Evolutionary conservation across 2,797 vertebrate genomes (phyloP), one percentile per base, ranked within the genome.

Genomic region (Yasuhikotakia modesta): DNA sequence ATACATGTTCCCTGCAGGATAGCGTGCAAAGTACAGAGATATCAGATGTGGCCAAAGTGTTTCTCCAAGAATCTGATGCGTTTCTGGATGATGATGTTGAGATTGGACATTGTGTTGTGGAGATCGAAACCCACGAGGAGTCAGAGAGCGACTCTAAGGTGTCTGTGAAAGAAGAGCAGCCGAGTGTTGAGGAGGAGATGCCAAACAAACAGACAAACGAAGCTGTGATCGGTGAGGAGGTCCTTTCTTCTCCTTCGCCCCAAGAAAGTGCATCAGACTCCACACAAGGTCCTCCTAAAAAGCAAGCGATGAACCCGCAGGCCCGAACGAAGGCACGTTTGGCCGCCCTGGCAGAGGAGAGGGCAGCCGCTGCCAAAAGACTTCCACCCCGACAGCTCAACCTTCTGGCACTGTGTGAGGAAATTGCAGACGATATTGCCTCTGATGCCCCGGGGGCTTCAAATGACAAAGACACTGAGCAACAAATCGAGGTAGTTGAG

Each of bases 351-450:
- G 93, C 92, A 76, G 94, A 95, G 87, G 89, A 92, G 74, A 94
- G 88, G 61, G 87, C 90, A 3, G 87, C 90, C 3, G 87, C 89
- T 4, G 85, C 92, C 1, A 95, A 94, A 83, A 93, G 89, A 0
- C 89, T 91, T 16, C 88, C 90, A 0, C 94, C 81, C 82, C 94
- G 96, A 87, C 94, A 96, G 82, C 92, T 97, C 70, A 99, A 97
- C 89, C 96, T 99, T 61, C 91, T 98, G 77, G 97, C 97, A 35
- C 89, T 99, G 24, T 99, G 98, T 90, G 95, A 99, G 85, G 98
- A 99, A 88, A 99, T 99, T 0, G 98, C 97, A 30, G 97, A 97
- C 73, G 98, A 98, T 91, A 99, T 99, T n/a, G 97, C 96, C 61
- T 98, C 97, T 0, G 98, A 99, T 88, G 97, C 96, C 58, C 90